phyloP scores from a whole-genome alignment of 2,797 vertebrate species.

The Pristis pectinata region DNA sequence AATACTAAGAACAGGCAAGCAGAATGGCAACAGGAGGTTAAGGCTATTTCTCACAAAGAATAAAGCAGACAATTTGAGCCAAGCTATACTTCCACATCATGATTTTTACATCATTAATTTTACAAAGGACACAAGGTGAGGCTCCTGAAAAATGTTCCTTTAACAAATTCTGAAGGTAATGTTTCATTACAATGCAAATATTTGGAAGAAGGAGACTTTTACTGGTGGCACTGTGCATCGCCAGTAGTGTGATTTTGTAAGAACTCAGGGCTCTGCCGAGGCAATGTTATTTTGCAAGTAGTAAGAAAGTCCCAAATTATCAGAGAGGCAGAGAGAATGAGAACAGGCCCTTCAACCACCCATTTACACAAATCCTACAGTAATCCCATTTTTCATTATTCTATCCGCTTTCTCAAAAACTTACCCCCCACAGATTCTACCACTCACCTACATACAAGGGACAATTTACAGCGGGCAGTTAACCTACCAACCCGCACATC shows the following conservation, averaged over 20 bases:
- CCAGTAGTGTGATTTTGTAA: neutral
- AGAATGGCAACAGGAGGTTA: neutral
- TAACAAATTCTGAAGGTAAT: neutral
- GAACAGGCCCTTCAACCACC: no score
- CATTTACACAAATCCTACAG: no score
- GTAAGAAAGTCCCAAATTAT: neutral
- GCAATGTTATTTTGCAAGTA: neutral
- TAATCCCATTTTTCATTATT: no score
- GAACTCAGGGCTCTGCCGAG: neutral
- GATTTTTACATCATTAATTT: neutral
- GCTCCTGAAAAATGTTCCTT: neutral
- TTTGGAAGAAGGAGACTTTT: neutral
- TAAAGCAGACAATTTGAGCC: neutral
- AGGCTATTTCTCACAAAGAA: neutral
- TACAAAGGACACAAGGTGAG: neutral
- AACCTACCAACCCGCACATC: no score
- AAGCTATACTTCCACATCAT: neutral
- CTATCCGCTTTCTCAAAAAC: no score
- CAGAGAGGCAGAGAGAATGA: no score
- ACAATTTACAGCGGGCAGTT: no score
- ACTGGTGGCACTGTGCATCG: neutral
- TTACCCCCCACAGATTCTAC: no score
- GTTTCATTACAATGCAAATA: neutral
- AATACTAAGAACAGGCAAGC: neutral
- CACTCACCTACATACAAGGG: no score